These are phyloP conservation scores for Pantherophis guttatus DNA, from an alignment of 2,113 vertebrate species.

Conservation along the genomic window DNA sequence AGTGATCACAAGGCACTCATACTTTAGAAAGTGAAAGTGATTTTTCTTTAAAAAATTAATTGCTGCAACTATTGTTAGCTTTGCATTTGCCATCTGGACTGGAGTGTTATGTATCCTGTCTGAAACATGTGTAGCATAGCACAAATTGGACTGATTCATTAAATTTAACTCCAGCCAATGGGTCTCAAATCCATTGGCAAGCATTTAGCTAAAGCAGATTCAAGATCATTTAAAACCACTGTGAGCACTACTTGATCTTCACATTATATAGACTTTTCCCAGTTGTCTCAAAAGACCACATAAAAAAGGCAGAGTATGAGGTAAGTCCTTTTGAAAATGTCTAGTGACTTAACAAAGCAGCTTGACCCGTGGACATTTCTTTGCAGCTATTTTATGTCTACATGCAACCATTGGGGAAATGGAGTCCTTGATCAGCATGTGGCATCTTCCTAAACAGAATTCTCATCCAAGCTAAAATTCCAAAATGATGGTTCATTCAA, in stretches of 20 bases:
- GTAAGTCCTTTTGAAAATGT: background rate
- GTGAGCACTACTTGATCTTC: no score
- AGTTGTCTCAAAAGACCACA: no score
- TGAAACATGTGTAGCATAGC: background rate
- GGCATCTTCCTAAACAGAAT: conserved; percentile 4
- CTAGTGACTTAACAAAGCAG: background rate
- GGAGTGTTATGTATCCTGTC: background rate
- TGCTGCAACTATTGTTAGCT: background rate
- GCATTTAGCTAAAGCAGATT: background rate
- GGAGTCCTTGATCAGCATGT: background rate
- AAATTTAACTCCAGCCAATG: background rate
- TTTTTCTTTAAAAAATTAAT: conserved; percentile 22
- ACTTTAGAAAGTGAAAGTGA: conserved; percentile 12
- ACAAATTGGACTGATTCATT: background rate
- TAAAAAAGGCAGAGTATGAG: background rate
- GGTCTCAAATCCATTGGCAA: background rate
- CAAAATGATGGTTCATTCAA: conserved; percentile 49
- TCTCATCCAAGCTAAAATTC: conserved; percentile 54
- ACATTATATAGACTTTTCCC: no score
- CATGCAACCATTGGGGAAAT: background rate
- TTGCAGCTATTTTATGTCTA: background rate
- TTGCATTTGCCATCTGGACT: background rate
- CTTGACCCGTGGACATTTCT: background rate
- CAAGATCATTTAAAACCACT: background rate
- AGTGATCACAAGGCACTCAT: background rate